Percentiles rank a stretch among this genome's conserved stretches.
These are phyloP conservation scores for Pseudolaguvia tuberculata DNA, from an alignment of 2,113 vertebrate species.

Conservation along the genomic window DNA sequence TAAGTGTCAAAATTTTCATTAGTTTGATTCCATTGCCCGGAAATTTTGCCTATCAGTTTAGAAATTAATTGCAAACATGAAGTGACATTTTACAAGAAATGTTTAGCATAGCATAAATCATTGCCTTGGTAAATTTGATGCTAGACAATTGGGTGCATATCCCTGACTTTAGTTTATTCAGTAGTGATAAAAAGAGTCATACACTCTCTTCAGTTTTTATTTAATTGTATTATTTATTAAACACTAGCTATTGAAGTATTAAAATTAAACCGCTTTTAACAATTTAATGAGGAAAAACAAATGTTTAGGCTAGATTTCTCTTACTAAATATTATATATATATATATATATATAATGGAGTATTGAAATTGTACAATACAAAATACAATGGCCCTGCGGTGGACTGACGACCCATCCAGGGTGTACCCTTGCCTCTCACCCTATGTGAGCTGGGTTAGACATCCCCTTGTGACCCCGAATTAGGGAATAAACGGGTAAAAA, in stretches of 20 bases:
- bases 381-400: no score
- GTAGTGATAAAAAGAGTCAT: conserved; percentile 66
- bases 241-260: neutral
- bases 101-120: conserved; percentile 81
- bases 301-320: no score
- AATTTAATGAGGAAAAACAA: neutral
- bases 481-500: no score
- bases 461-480: no score
- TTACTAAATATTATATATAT: no score
- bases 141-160: conserved; percentile 64
- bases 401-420: no score
- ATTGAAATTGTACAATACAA: neutral
- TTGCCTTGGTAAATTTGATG: conserved; percentile 72
- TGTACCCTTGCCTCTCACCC: no score
- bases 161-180: conserved; percentile 64
- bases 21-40: conserved; percentile 68
- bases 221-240: no score
- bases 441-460: no score
- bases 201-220: conserved; percentile 60
- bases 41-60: conserved; percentile 79
- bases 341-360: no score
- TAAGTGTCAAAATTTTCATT: conserved; percentile 57
- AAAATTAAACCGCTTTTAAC: neutral
- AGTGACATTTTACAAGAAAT: conserved; percentile 88
- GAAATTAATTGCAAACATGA: conserved; percentile 82